Evolutionary conservation across 2,888 invertebrate genomes (phyloP), one percentile per base, ranked within the genome.

Genomic region (Erpobdella octoculata): DNA sequence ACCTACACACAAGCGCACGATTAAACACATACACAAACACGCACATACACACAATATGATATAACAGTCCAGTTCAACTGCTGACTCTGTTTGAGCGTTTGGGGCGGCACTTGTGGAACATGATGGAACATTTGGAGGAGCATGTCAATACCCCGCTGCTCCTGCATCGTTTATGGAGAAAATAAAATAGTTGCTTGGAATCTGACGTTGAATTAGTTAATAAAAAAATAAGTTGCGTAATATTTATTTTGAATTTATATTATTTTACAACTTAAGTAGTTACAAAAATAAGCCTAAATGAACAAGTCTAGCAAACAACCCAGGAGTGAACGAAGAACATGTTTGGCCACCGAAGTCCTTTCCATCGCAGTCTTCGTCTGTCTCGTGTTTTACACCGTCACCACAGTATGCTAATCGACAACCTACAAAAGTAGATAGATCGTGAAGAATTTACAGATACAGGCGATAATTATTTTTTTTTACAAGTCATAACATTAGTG

Each of bases 331-430:
- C 4, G 73, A 70, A 38, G 73, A 61, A 62, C 75, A 75, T 12
- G 75, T 67, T 31, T 53, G 48, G 36, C 73, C 71, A 12, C 73
- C 74, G 59, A 74, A 74, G 62, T 75, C 73, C 21, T 72, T 41
- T 18, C 74, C 75, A 46, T 75, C 75, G 46, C 75, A 75, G 41
- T 74, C 73, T 67, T 75, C 75, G 31, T 71, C 58, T 1, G 62
- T 71, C 28, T 48, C 18, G 28, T 74, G 72, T 6, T 58, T 53
- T 61, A 71, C 53, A 8, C 74, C 74, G 37, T 75, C 75, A 33
- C 75, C 75, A 66, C 75, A 75, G 35, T 46, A 71, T 4, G 75
- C 71, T 18, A 46, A n/a, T n/a, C 71, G 61, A 66, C 75, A 75
- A n/a, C 71, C 75, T 75, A 58, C 15, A 73, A 36, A 41, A 8